Conservation (phyloP, 2,113 vertebrate genomes). For the Panthera uncia region DNA sequence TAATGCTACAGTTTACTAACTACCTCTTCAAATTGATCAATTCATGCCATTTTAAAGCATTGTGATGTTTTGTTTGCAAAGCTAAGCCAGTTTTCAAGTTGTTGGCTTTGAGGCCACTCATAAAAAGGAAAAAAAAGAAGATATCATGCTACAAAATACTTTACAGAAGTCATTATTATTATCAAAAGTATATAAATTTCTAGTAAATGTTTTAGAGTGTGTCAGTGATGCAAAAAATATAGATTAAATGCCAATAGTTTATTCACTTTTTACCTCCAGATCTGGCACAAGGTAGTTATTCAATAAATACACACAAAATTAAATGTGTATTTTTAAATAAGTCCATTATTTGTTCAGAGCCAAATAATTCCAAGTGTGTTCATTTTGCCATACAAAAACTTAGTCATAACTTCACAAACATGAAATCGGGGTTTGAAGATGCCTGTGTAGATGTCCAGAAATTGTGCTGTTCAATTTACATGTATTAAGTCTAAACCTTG, state of each 20-base stretch:
- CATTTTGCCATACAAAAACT: conserved; percentile 12
- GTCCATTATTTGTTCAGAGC: neutral
- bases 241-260: neutral
- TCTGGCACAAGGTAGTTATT: neutral
- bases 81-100: neutral
- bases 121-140: neutral
- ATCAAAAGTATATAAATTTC: neutral
- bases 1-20: neutral
- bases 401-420: neutral
- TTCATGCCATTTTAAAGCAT: neutral
- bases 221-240: neutral
- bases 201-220: neutral
- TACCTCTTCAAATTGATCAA: conserved; percentile 13
- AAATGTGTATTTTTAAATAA: neutral
- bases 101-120: neutral
- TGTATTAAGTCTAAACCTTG: neutral
- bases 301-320: neutral
- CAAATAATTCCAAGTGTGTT: neutral
- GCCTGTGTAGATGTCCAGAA: neutral
- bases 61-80: conserved; percentile 1
- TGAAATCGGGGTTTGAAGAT: neutral
- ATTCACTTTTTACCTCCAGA: neutral
- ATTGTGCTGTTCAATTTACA: neutral
- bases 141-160: neutral
- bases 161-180: neutral